Conservation (phyloP, 2,113 vertebrate genomes). For the Rana temporaria region DNA sequence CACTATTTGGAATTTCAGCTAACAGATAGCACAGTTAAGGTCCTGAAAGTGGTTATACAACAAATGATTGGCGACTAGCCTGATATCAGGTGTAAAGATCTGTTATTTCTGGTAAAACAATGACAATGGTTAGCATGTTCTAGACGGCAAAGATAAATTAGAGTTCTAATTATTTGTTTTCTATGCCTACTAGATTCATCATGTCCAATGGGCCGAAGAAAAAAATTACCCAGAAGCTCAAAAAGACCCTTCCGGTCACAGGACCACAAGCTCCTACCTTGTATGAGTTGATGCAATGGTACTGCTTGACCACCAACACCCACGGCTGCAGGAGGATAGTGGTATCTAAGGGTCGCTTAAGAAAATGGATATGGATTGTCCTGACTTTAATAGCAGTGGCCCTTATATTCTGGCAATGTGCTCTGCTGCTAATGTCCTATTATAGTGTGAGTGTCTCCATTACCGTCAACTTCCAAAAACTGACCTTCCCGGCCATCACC, state of each 20-base stretch:
- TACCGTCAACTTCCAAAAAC: slow-evolving; percentile 79
- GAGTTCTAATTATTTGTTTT: not conserved
- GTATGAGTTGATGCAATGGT: slow-evolving; percentile 79
- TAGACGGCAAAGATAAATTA: not conserved
- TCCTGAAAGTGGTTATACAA: not conserved
- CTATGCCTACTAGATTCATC: not conserved
- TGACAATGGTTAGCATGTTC: no score
- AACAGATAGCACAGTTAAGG: no score
- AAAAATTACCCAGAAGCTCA: slow-evolving; percentile 78
- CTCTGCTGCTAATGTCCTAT: slow-evolving; percentile 74
- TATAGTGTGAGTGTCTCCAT: slow-evolving; percentile 79
- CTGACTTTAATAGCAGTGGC: slow-evolving; percentile 75
- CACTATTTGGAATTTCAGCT: no score
- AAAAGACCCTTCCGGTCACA: slow-evolving; percentile 74
- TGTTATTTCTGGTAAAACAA: no score
- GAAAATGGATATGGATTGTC: slow-evolving; percentile 74
- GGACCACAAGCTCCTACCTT: slow-evolving; percentile 79
- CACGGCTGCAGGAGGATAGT: slow-evolving; percentile 83
- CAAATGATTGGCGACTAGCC: not conserved
- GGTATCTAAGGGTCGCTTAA: slow-evolving; percentile 78
- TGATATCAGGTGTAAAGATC: not conserved
- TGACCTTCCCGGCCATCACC: slow-evolving; percentile 79
- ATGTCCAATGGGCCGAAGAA: slow-evolving; percentile 68
- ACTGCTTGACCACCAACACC: slow-evolving; percentile 82
- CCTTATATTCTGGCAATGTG: slow-evolving; percentile 81